phyloP scores from a whole-genome alignment of 2,113 vertebrate species.

The Rutilus rutilus region DNA sequence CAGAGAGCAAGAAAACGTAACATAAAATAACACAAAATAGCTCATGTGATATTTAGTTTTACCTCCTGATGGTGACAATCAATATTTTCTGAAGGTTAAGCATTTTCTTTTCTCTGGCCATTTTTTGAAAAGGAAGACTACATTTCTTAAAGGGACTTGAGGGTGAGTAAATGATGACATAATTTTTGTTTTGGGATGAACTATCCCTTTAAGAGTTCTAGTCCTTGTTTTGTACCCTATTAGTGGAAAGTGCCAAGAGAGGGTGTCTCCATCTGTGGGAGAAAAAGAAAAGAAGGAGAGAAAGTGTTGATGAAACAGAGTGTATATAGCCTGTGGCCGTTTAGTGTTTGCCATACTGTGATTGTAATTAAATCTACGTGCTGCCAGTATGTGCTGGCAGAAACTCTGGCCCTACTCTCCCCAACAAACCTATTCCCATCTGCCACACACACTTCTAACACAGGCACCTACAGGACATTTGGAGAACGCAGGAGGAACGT shows the following conservation, averaged over 20 bases:
- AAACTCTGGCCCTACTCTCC: conserved; percentile 57
- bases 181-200: no score
- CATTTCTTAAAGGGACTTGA: neutral
- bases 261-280: conserved; percentile 52
- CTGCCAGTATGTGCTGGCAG: conserved; percentile 78
- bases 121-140: neutral
- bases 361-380: conserved; percentile 80
- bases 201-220: neutral
- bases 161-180: no score
- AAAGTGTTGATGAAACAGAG: conserved; percentile 61
- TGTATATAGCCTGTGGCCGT: conserved; percentile 68
- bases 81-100: neutral
- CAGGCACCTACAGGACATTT: conserved; percentile 61
- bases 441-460: conserved; percentile 77
- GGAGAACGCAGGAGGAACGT: conserved; percentile 58
- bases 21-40: neutral
- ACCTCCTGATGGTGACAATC: neutral
- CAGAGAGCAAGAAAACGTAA: neutral
- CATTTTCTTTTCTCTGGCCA: neutral
- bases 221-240: neutral
- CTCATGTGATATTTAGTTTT: neutral
- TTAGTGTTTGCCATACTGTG: conserved; percentile 78
- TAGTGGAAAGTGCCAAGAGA: neutral
- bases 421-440: conserved; percentile 75
- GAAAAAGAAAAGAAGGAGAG: conserved; percentile 53